phyloP scores from a whole-genome alignment of 2,797 vertebrate species.

The Mormyrus proboscirostris region DNA sequence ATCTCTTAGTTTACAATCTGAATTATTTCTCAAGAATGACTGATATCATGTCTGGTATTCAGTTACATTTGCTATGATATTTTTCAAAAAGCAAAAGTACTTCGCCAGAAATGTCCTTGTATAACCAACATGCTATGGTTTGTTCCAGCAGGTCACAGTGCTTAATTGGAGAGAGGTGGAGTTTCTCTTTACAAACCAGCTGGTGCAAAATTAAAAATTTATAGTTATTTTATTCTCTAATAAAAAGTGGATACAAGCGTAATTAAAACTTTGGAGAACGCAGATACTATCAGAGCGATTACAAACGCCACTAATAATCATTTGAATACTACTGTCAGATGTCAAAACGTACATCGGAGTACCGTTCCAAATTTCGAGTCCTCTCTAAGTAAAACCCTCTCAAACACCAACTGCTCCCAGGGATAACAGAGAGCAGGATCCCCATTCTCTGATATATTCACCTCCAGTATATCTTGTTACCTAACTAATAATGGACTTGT shows the following conservation, averaged over 20 bases:
- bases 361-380: neutral
- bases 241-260: neutral
- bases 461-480: conserved; percentile 5
- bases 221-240: conserved; percentile 16
- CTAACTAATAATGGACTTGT: conserved; percentile 9
- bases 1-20: neutral
- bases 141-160: neutral
- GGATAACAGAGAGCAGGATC: neutral
- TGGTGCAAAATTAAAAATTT: conserved; percentile 27
- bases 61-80: neutral
- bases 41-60: neutral
- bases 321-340: neutral
- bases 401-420: neutral
- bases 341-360: neutral
- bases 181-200: conserved; percentile 11
- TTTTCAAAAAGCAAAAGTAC: neutral
- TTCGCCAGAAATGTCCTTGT: neutral
- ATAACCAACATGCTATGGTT: neutral
- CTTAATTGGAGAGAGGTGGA: neutral
- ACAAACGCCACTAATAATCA: neutral
- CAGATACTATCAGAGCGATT: neutral
- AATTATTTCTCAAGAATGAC: neutral
- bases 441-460: neutral
- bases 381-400: neutral
- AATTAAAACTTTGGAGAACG: neutral